Conservation (phyloP, 1,140 invertebrate genomes). For the Teleogryllus occipitalis region DNA sequence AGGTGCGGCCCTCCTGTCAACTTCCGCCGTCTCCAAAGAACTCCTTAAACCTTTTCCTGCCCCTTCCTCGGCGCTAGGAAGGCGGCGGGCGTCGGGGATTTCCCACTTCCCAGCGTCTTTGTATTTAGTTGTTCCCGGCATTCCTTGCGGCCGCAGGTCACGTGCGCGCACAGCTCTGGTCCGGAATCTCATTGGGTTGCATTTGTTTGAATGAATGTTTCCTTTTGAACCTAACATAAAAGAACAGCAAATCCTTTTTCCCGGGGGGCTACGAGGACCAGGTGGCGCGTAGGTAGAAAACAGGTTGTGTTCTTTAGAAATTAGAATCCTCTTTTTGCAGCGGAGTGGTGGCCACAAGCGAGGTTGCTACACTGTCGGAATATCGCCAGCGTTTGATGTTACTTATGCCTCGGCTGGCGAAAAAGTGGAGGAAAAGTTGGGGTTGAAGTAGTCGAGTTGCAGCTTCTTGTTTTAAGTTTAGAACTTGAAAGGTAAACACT, state of each 20-base stretch:
- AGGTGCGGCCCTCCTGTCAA: too few relatives aligned
- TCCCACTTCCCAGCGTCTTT: neutral
- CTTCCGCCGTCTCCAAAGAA: too few relatives aligned
- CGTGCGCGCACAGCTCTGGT: neutral
- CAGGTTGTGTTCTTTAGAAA: neutral
- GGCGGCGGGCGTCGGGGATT: neutral
- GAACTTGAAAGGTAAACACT: too few relatives aligned
- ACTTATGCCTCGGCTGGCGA: neutral
- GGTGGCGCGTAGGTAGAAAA: neutral
- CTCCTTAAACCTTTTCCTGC: too few relatives aligned
- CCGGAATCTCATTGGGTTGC: neutral
- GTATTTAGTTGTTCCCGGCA: neutral
- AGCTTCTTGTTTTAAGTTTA: too few relatives aligned
- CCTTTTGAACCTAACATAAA: neutral
- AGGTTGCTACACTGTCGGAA: neutral
- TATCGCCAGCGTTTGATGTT: neutral
- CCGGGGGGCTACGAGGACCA: neutral
- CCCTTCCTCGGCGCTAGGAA: neutral
- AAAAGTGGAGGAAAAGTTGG: neutral
- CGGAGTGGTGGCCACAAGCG: neutral
- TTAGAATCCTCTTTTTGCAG: neutral
- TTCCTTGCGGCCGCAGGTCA: constrained; percentile 2
- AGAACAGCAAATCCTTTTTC: neutral
- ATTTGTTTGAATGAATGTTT: constrained; percentile 6
- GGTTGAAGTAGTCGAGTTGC: too few relatives aligned